These are phyloP conservation scores for Cremastinae sp. DNA, from an alignment of 2,888 invertebrate species.

Conservation along the genomic window DNA sequence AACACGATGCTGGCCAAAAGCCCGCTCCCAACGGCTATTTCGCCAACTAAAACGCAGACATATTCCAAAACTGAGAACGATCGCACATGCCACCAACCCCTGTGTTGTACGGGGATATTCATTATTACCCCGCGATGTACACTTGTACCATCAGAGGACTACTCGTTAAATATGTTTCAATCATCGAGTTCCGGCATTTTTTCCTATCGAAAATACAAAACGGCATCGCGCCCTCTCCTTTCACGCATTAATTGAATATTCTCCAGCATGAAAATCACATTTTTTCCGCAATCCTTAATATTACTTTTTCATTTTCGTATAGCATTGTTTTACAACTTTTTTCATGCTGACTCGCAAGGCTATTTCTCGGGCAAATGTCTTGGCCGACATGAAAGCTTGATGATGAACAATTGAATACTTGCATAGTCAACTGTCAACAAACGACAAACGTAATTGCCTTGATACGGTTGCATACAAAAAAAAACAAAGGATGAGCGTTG, in stretches of 20 bases:
- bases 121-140: conserved; percentile 46
- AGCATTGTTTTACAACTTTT: not conserved
- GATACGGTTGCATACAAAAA: not conserved
- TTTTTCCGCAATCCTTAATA: not conserved
- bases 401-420: not conserved
- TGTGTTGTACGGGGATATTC: conserved; percentile 9
- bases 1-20: conserved; percentile 58
- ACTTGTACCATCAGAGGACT: conserved; percentile 16
- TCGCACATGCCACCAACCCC: conserved; percentile 20
- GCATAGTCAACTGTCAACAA: not conserved
- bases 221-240: no score
- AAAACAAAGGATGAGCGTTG: conserved; percentile 10
- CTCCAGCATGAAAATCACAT: not conserved
- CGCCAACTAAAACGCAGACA: conserved; percentile 6
- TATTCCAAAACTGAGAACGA: conserved; percentile 42
- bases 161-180: conserved; percentile 28
- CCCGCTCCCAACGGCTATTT: conserved; percentile 20
- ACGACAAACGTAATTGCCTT: not conserved
- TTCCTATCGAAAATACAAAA: no score
- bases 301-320: conserved; percentile 15
- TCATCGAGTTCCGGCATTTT: no score
- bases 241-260: not conserved
- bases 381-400: not conserved
- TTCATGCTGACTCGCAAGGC: not conserved
- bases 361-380: not conserved